phyloP scores from a whole-genome alignment of 2,888 invertebrate species.

The Hirtodrosophila confusa region DNA sequence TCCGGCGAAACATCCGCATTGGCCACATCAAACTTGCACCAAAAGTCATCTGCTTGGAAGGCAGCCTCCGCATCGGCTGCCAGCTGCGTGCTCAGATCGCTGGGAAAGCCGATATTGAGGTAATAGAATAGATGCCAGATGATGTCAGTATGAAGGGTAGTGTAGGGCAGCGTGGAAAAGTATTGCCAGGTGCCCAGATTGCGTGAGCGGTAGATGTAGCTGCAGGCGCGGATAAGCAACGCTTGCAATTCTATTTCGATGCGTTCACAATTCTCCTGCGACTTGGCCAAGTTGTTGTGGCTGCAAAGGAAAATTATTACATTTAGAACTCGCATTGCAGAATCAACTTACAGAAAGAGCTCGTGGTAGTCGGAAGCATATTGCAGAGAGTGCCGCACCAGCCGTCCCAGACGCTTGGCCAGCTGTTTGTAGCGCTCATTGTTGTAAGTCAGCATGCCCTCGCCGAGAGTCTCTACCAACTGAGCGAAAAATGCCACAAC shows the following conservation, averaged over 20 bases:
- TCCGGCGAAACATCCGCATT: constrained; percentile 88
- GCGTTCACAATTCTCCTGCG: constrained; percentile 85
- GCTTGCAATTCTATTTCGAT: constrained; percentile 90
- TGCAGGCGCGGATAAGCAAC: constrained; percentile 88
- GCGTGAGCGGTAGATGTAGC: constrained; percentile 89
- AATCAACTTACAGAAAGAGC: constrained; percentile 74
- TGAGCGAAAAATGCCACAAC: constrained; percentile 89
- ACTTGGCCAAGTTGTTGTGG: constrained; percentile 82
- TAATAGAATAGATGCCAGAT: constrained; percentile 89
- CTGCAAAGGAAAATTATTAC: constrained; percentile 50
- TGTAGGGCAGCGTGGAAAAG: constrained; percentile 90
- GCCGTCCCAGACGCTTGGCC: constrained; percentile 88
- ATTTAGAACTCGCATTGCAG: neutral
- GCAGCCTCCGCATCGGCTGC: constrained; percentile 85
- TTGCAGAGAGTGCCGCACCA: constrained; percentile 89
- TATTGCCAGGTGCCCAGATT: constrained; percentile 93
- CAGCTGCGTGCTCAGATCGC: constrained; percentile 68
- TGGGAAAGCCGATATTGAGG: constrained; percentile 86
- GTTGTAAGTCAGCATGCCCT: constrained; percentile 88
- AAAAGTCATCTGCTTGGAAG: constrained; percentile 83
- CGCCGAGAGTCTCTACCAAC: constrained; percentile 87
- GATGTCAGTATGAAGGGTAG: constrained; percentile 86
- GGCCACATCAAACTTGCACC: constrained; percentile 87
- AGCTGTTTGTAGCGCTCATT: constrained; percentile 87
- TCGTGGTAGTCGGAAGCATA: constrained; percentile 88